Evolutionary conservation across 1,140 invertebrate species (phyloP).

Genomic region (Drosophila burlai): DNA sequence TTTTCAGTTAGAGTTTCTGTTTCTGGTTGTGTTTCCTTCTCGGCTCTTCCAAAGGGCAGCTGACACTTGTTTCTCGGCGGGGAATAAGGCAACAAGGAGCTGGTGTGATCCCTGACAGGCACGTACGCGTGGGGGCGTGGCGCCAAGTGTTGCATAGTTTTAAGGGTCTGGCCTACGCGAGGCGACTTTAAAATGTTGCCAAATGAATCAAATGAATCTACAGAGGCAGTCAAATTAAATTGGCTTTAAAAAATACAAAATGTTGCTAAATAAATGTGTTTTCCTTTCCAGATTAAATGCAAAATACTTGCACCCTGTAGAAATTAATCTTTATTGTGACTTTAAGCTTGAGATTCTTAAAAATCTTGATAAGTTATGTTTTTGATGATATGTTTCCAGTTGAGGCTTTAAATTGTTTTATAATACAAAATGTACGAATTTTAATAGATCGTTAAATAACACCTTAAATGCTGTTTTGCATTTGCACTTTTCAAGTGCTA

Average conservation of each 20-base stretch:
- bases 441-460: too few species aligned
- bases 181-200: constrained; percentile 40
- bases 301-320: not conserved
- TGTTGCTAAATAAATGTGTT: not conserved
- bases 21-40: constrained; percentile 26
- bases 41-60: constrained; percentile 25
- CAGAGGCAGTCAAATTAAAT: not conserved
- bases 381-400: not conserved
- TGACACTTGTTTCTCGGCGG: constrained; percentile 29
- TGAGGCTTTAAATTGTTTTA: not conserved
- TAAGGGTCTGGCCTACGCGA: constrained; percentile 45
- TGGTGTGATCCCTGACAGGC: constrained; percentile 32
- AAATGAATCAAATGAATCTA: not conserved
- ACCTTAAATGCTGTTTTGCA: constrained; percentile 8
- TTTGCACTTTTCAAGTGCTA: constrained; percentile 49
- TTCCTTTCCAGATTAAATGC: not conserved
- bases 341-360: not conserved
- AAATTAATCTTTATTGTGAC: not conserved
- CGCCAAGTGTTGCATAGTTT: constrained; percentile 63
- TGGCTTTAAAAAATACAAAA: not conserved
- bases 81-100: not conserved
- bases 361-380: not conserved
- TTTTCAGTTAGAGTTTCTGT: constrained; percentile 38
- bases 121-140: constrained; percentile 42
- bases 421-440: too few species aligned